phyloP scores from a whole-genome alignment of 2,888 invertebrate species.

The Tipula helvola region DNA sequence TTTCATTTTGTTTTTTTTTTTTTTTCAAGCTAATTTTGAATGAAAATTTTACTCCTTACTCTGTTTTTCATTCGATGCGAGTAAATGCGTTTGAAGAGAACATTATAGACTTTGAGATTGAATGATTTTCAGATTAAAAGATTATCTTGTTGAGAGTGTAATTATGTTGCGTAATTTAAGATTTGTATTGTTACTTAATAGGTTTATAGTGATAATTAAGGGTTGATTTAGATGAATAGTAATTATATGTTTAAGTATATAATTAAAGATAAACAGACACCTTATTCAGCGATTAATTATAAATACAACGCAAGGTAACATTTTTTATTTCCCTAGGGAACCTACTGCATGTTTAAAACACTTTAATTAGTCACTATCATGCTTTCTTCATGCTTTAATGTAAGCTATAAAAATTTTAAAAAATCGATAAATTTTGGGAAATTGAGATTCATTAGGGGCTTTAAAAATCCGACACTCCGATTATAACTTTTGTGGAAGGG shows the following conservation, averaged over 20 bases:
- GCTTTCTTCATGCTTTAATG: not conserved
- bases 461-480: too few relatives aligned
- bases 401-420: too few relatives aligned
- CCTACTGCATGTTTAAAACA: not conserved
- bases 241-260: not conserved
- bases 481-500: too few relatives aligned
- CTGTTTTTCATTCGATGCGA: not conserved
- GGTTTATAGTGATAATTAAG: not conserved
- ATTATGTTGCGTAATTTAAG: not conserved
- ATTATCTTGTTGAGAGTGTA: not conserved
- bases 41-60: not conserved
- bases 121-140: not conserved
- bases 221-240: not conserved
- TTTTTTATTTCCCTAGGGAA: not conserved
- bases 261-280: too few relatives aligned
- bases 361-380: not conserved
- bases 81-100: not conserved
- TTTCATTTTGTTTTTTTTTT: too few relatives aligned
- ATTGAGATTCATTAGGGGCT: too few relatives aligned
- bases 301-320: too few relatives aligned
- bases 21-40: not conserved
- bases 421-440: too few relatives aligned
- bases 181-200: not conserved
- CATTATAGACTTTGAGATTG: not conserved
- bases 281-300: not conserved